A percentile compares a stretch with the other conserved stretches of the same genome.
Conservation (phyloP, 2,113 vertebrate genomes). For the Eurypyga helias region DNA sequence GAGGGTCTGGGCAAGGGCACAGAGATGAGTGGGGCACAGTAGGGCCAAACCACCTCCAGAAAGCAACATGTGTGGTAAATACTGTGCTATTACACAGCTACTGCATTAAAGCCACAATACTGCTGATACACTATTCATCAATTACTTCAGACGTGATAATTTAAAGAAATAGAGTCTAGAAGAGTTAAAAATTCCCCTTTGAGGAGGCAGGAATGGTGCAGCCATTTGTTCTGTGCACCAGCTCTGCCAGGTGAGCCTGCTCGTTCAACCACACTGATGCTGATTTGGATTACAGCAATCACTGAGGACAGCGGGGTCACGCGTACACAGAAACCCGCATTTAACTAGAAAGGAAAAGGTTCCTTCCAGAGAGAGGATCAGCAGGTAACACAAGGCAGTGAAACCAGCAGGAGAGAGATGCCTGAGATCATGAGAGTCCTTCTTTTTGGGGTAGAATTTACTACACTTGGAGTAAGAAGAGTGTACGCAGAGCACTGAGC, state of each 20-base stretch:
- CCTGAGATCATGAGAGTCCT: background rate
- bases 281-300: background rate
- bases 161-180: background rate
- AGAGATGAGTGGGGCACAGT: background rate
- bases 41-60: background rate
- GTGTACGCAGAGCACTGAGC: background rate
- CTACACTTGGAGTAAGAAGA: background rate
- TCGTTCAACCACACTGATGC: background rate
- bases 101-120: background rate
- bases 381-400: background rate
- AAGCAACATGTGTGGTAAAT: background rate
- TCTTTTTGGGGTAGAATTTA: background rate
- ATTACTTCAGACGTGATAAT: background rate
- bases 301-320: accelerated
- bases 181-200: background rate
- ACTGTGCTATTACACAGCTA: background rate
- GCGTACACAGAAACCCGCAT: background rate
- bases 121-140: background rate
- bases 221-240: background rate
- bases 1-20: background rate
- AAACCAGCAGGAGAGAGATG: background rate
- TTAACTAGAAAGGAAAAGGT: background rate
- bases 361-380: background rate
- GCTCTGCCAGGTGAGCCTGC: background rate
- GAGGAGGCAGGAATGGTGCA: background rate